Base-by-base conservation (phyloP, 1,140 invertebrate genomes). In the Ganaspis sp. region DNA sequence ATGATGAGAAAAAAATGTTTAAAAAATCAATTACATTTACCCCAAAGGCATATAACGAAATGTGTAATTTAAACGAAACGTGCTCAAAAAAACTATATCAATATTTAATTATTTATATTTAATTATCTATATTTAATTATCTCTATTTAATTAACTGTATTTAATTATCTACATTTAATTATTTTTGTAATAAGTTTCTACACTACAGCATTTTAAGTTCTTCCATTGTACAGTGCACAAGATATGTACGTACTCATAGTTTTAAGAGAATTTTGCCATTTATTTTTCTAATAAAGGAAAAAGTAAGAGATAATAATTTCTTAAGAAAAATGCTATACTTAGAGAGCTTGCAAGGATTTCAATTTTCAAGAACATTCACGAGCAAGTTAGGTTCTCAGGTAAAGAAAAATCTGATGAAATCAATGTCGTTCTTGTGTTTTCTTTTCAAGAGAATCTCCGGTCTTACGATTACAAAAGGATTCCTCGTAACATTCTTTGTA, bases 381-480 rank as follows among this genome's bases (percentile, higher is more conserved):
- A 23, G 11, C 45, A 49, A 49, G 17, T 49, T 49, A 49, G 12
- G 17, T 58, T 1, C 26, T 11, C 21, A 9, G 19, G 54, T 26
- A 58, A 26, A 58, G 54, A 58, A 58, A 58, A 58, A 58, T 58
- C 54, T 23, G 54, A 58, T 58, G 54, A 15, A 58, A 58, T 58
- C 19, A 58, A 58, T 21, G 21, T 58, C 54, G 8, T 58, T 26
- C 45, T 23, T 58, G 21, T 58, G 11, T 58, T 58, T 58, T 54
- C 53, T 54, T 54, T 54, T 21, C 4, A 54, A 11, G 23, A 17
- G 45, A 19, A 54, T 54, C 53, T 54, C 21, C 19, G 53, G n/a
- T 9, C 17, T 9, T 19, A 17, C 21, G 53, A 54, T 21, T 58
- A 26, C 23, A 58, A 58, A 58, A 58, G 21, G 12, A 58, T 26